Base-by-base conservation (phyloP, 2,113 vertebrate genomes). In the Leucopsar rothschildi region DNA sequence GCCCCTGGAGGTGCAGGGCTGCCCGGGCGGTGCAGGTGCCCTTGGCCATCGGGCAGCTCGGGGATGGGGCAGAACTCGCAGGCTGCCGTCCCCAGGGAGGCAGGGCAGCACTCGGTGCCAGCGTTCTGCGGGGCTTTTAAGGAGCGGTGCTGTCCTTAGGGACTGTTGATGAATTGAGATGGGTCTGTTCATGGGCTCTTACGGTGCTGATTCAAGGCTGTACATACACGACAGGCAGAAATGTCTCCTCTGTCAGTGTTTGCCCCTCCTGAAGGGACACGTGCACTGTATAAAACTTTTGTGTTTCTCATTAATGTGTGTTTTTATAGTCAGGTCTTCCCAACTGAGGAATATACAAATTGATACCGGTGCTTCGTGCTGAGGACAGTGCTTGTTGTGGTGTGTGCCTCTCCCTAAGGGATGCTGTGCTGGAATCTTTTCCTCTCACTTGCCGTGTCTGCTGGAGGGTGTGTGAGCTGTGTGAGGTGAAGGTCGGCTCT, bases 81-180 rank as follows among this genome's bases (percentile, higher is more conserved):
- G 13, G 45, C 20, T 17, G n/a, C 27, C 15, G n/a, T 33, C 15
- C 35, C 49, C 55, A 0, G 9, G 53, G 28, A 65, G 53, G 31
- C 4, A 18, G 23, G 42, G 14, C 44, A 16, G 14, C 5, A 11
- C 11, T 4, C 49, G 0, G 42, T 16, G 78, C 22, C 18, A 0
- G 18, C 0, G 0, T 47, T 47, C 28, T 13, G 16, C 0, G 0
- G 2, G n/a, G 35, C 35, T 86, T 12, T 15, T 25, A 10, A 8
- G 0, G 11, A 17, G n/a, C 4, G 18, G 9, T 25, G 69, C 47
- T 55, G 12, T 10, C 47, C 9, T 19, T 39, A 31, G 42, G 81
- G 64, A 7, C 22, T 44, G 16, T 9, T 52, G 2, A 2, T 53
- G n/a, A 37, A 9, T 52, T 17, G 40, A 24, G 13, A 9, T 37